Base-by-base conservation (phyloP, 2,888 invertebrate species). In the Synanthedon tipuliformis region DNA sequence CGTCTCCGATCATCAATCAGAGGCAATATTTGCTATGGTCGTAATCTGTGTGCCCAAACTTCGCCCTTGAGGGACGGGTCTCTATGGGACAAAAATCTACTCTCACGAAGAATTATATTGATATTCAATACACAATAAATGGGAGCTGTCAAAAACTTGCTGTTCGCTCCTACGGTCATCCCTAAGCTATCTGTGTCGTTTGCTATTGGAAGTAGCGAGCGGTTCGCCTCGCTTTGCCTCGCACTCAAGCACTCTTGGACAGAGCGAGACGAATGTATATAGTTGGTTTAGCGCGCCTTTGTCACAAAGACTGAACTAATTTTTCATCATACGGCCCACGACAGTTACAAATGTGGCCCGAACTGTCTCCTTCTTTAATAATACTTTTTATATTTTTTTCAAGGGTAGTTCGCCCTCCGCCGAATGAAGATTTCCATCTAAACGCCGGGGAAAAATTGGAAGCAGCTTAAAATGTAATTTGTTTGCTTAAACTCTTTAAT, bases 91-190 rank as follows among this genome's bases (percentile, higher is more conserved):
- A 84, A 85, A 82, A 84, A 86, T 86, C 81, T 77, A 86, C 85
- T 87, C 83, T 77, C 83, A 81, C 81, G 81, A 79, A 85, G 60
- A 85, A 87, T 87, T 86, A 86, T 87, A 88, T 88, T 87, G 87
- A 87, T 88, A 88, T 88, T 87, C 87, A 87, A 88, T 88, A 87
- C 82, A 87, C 87, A 86, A 87, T 78, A 86, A 87, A 88, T 88
- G 84, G 82, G 69, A 66, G 69, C 86, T 88, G 87, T 88, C 88
- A 87, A 82, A 87, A 87, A 86, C 87, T 85, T 85, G 84, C 85
- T 86, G 86, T 85, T 86, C 86, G 81, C 85, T 86, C 81, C 82
- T 86, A 84, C 87, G 87, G 86, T 87, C 87, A 88, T 86, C 87
- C 85, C 87, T 87, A 84, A 85, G 86, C 87, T 86, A 83, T 86